Evolutionary conservation across 1,140 invertebrate genomes (phyloP).

Genomic region (Drosophila ironensis): DNA sequence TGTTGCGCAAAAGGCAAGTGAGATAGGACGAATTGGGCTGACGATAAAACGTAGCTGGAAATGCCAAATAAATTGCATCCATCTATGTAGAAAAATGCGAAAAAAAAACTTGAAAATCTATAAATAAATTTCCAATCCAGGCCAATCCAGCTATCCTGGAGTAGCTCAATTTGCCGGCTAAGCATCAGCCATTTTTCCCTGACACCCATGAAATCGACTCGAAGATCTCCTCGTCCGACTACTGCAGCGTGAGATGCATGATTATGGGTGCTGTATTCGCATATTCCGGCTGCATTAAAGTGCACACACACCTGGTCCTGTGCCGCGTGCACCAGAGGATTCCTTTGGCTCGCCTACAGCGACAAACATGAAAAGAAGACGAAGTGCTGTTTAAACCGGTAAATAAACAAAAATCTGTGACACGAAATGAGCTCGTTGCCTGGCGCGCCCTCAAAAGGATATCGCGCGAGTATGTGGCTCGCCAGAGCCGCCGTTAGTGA

Average conservation of each 20-base stretch:
- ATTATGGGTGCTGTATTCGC: slow-evolving; percentile 33
- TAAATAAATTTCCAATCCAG: slow-evolving; percentile 7
- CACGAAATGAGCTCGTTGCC: slow-evolving; percentile 57
- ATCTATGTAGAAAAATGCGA: too few relatives aligned
- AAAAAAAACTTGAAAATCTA: slow-evolving; percentile 7
- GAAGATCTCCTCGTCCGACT: not conserved
- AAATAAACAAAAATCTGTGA: slow-evolving; percentile 68
- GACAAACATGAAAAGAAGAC: slow-evolving; percentile 19
- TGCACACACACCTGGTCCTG: slow-evolving; percentile 1
- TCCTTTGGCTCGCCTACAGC: slow-evolving; percentile 27
- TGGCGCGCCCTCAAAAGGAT: slow-evolving; percentile 37
- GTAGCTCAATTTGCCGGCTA: slow-evolving; percentile 30
- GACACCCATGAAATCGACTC: slow-evolving; percentile 2
- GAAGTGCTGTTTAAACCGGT: slow-evolving; percentile 37
- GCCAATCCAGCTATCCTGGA: slow-evolving; percentile 1
- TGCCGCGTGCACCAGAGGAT: slow-evolving; percentile 13
- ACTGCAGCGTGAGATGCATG: slow-evolving; percentile 16
- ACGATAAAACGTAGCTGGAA: not conserved
- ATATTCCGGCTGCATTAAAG: slow-evolving; percentile 20
- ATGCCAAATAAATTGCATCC: not conserved
- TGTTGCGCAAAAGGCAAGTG: slow-evolving; percentile 7
- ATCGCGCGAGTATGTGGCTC: slow-evolving; percentile 14
- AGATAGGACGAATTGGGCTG: slow-evolving; percentile 1
- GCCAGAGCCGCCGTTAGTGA: slow-evolving; percentile 29
- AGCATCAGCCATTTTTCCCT: slow-evolving; percentile 36